Percentiles rank a stretch among this genome's conserved stretches.
Conservation (phyloP, 2,797 vertebrate species). For the Mormyrops attenuatus region DNA sequence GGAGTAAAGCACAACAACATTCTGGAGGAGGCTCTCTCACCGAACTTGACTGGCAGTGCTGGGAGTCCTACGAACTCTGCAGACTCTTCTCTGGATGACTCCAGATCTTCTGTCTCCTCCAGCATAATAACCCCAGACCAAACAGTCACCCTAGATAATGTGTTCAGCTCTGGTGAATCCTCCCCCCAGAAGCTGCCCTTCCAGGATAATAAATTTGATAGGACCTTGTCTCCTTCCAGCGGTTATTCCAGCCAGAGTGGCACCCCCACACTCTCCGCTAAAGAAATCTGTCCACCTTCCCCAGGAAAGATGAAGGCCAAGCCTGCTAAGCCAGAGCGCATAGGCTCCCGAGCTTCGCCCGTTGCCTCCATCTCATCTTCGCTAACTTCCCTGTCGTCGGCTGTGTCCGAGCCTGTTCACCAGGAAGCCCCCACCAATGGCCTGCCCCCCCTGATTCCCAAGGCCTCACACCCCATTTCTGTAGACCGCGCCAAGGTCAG, state of each 20-base stretch:
- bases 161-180: constrained; percentile 38
- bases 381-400: constrained; percentile 77
- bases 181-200: constrained; percentile 54
- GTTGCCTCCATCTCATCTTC: constrained; percentile 75
- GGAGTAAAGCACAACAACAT: constrained; percentile 36
- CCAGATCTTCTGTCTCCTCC: constrained; percentile 24
- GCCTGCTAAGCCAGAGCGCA: constrained; percentile 75
- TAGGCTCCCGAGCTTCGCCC: constrained; percentile 67
- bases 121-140: constrained; percentile 33
- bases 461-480: constrained; percentile 26
- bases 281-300: constrained; percentile 65
- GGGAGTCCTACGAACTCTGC: constrained; percentile 37
- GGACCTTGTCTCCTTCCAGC: constrained; percentile 92
- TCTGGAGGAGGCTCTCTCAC: constrained; percentile 49
- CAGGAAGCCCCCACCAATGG: constrained; percentile 46
- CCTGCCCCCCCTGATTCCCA: constrained; percentile 32
- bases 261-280: constrained; percentile 81
- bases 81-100: constrained; percentile 37
- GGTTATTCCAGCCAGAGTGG: constrained; percentile 97
- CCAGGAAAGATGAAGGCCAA: constrained; percentile 68
- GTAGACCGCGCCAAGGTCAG: constrained; percentile 32
- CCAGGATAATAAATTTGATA: constrained; percentile 70
- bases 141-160: constrained; percentile 26
- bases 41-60: constrained; percentile 28
- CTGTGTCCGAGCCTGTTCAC: constrained; percentile 63